Percentiles rank a stretch among this genome's conserved stretches.
These are phyloP conservation scores for Operophtera brumata DNA, from an alignment of 2,888 invertebrate genomes.

Conservation along the genomic window DNA sequence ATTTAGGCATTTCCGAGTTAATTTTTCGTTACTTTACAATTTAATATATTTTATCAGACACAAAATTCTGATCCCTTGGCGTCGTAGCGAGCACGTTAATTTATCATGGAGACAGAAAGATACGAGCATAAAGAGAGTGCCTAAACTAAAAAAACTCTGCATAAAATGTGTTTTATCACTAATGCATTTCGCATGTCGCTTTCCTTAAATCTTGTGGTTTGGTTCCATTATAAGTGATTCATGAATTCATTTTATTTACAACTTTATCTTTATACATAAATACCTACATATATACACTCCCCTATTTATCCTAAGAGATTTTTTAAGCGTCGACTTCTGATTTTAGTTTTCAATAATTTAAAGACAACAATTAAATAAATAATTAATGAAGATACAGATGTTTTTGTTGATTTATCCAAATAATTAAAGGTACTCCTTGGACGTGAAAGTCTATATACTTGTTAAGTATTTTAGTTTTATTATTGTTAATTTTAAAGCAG, in stretches of 20 bases:
- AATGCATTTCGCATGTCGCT: slow-evolving; percentile 41
- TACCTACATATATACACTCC: neutral
- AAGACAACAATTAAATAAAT: too few species aligned
- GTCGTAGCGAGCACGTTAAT: slow-evolving; percentile 1
- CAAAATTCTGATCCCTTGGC: neutral
- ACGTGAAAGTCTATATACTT: too few species aligned
- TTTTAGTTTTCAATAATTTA: neutral
- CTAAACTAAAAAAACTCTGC: slow-evolving; percentile 18
- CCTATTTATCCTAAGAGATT: neutral
- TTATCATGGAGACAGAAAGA: slow-evolving; percentile 17
- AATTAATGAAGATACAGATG: too few species aligned
- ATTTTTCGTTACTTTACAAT: too few species aligned
- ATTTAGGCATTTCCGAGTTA: too few species aligned
- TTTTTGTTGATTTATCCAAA: too few species aligned
- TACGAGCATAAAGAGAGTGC: too few species aligned
- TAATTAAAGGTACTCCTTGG: too few species aligned
- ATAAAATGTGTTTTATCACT: slow-evolving; percentile 53
- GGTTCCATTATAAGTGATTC: slow-evolving; percentile 42
- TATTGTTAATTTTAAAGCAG: slow-evolving; percentile 21
- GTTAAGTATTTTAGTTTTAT: neutral
- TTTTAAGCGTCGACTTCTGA: neutral
- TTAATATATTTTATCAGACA: neutral
- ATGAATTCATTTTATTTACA: slow-evolving; percentile 32
- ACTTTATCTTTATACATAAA: too few species aligned
- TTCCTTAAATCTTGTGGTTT: slow-evolving; percentile 41